Evolutionary conservation across 2,113 vertebrate genomes (phyloP), one percentile per base, ranked within the genome.

Genomic region (Corythornis vintsioides): DNA sequence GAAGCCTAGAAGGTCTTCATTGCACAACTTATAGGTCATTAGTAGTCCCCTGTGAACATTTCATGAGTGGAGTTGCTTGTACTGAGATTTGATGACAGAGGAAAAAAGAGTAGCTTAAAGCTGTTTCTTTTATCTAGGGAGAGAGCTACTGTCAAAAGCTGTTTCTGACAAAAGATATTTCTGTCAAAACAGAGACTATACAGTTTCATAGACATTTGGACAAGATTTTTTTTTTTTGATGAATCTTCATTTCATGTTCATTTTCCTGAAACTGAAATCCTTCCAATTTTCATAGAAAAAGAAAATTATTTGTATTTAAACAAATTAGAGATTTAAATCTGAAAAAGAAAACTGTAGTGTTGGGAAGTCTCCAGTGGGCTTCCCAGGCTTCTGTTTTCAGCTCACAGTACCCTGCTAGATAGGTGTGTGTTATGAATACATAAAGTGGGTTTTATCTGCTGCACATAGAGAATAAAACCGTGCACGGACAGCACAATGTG

Each of bases 111-210:
- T 56, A 55, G 38, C 52, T 73, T 63, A 77, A 78, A 90, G 71
- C 1, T 1, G 18, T 66, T 83, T 24, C 31, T 93, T 93, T 80
- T 74, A 63, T 94, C 64, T 86, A 31, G 38, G 69, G 47, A 89
- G 43, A 52, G 9, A 70, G 7, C 31, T 92, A 66, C 76, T 83
- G 80, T 83, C 80, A 94, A 88, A 94, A 85, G 64, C 42, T 84
- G n/a, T 35, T 94, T 84, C 80, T 90, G 61, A 82, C 70, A 87
- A 91, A 94, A 94, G 48, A 8, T 84, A 45, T 72, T 92, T 71
- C 70, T 90, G 86, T 86, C 94, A 81, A 89, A 95, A 74, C 53
- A 84, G 78, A 89, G 52, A 72, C 70, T 78, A 47, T 20, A 61
- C 29, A 40, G 43, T 59, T 56, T 43, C 25, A 24, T 0, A 81